These are phyloP conservation scores for Aplysina aerophoba DNA, from an alignment of 37 sponge, comb jelly and placozoan species.

Conservation along the genomic window DNA sequence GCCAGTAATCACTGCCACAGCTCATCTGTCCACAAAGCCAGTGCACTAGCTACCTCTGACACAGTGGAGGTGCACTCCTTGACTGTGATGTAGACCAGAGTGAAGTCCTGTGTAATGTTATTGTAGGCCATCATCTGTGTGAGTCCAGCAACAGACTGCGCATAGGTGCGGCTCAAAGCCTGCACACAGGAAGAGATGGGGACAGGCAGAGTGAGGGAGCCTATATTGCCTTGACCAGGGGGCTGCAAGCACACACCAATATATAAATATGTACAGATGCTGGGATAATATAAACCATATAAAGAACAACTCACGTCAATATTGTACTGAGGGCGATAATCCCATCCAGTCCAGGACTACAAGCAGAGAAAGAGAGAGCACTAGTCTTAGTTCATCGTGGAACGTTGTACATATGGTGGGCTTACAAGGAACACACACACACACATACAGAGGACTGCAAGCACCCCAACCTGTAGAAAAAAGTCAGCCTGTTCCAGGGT, in stretches of 20 bases:
- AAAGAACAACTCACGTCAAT: conserved; percentile 68
- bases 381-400: too few species aligned
- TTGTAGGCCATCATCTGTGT: conserved; percentile 60
- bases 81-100: conserved; percentile 44
- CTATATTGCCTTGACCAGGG: too few species aligned
- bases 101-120: conserved; percentile 52
- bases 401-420: too few species aligned
- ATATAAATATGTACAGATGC: too few species aligned
- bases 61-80: conserved; percentile 37
- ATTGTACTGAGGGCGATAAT: conserved; percentile 72
- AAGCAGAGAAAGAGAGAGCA: too few species aligned
- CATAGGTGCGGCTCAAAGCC: conserved; percentile 78
- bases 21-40: too few species aligned
- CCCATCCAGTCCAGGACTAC: conserved; percentile 91
- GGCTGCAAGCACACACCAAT: too few species aligned
- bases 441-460: not conserved
- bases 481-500: conserved; percentile 65
- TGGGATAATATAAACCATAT: too few species aligned
- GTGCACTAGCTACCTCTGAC: conserved; percentile 68
- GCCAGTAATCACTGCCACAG: too few species aligned
- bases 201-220: too few species aligned
- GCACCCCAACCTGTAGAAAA: conserved; percentile 51
- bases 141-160: conserved; percentile 76
- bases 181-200: too few species aligned
- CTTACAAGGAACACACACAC: conserved; percentile 30